Conservation (phyloP, 2,797 vertebrate genomes). For the Calcarius lapponicus region DNA sequence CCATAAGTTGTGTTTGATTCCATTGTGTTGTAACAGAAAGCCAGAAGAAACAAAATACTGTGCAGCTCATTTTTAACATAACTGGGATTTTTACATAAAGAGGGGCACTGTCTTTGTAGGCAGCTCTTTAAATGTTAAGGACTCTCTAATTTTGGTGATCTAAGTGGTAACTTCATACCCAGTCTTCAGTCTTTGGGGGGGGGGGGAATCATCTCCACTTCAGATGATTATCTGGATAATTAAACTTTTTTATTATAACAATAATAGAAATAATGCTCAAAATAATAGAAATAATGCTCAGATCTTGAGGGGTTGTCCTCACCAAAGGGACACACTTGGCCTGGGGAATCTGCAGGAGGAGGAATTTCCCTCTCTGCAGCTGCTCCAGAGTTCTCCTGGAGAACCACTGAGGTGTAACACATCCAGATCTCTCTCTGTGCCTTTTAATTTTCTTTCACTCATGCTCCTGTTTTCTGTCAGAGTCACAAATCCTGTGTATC, state of each 20-base stretch:
- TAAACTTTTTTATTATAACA: neutral
- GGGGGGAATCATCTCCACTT: neutral
- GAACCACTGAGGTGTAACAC: neutral
- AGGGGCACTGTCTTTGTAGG: conserved; percentile 38
- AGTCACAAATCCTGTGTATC: neutral
- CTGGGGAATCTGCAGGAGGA: neutral
- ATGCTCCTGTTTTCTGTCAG: neutral
- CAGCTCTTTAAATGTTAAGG: conserved; percentile 20
- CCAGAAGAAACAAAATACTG: conserved; percentile 58
- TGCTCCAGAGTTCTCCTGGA: neutral
- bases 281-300: neutral
- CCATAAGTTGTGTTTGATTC: conserved; percentile 70
- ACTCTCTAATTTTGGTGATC: conserved; percentile 31
- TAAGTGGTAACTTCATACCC: neutral
- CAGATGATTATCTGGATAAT: neutral
- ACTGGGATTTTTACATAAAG: conserved; percentile 63
- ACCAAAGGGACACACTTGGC: neutral
- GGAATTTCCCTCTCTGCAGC: neutral
- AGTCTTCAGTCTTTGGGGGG: neutral
- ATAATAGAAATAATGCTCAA: neutral
- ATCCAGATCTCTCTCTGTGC: neutral
- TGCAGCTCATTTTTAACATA: conserved; percentile 68
- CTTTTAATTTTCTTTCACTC: neutral
- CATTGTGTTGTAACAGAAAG: conserved; percentile 71
- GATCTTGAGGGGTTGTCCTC: neutral